Conservation (phyloP, 2,797 vertebrate species). For the Manis pentadactyla region DNA sequence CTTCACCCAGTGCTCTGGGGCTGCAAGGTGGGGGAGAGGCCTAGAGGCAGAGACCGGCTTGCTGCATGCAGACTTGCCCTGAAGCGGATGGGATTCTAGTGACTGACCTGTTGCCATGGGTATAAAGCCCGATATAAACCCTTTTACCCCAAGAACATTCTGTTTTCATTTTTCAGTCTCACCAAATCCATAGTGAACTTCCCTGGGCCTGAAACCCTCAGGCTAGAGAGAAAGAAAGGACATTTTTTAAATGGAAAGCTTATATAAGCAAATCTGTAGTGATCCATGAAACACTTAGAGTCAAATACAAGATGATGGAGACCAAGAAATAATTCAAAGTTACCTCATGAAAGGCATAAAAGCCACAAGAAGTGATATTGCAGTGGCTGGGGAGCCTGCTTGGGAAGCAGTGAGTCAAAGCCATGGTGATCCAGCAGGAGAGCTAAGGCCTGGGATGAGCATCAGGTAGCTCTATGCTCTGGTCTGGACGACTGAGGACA, state of each 20-base stretch:
- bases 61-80: too few relatives aligned
- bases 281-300: not conserved
- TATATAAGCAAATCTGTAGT: not conserved
- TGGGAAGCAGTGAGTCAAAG: not conserved
- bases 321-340: not conserved
- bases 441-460: not conserved
- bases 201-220: too few relatives aligned
- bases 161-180: too few relatives aligned
- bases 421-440: not conserved
- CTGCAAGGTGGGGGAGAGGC: too few relatives aligned
- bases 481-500: not conserved
- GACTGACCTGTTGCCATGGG: too few relatives aligned
- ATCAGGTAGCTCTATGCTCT: not conserved
- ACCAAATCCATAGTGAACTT: too few relatives aligned
- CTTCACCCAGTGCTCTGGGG: too few relatives aligned
- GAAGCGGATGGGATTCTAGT: too few relatives aligned
- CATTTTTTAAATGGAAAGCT: conserved; percentile 6
- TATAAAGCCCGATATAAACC: too few relatives aligned
- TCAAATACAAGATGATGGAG: not conserved
- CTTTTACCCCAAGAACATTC: too few relatives aligned
- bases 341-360: not conserved
- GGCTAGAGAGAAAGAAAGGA: not conserved
- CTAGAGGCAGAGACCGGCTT: too few relatives aligned
- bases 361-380: not conserved
- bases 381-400: not conserved